These are phyloP conservation scores for Abrostola triplasia DNA, from an alignment of 2,888 invertebrate genomes.

Conservation along the genomic window DNA sequence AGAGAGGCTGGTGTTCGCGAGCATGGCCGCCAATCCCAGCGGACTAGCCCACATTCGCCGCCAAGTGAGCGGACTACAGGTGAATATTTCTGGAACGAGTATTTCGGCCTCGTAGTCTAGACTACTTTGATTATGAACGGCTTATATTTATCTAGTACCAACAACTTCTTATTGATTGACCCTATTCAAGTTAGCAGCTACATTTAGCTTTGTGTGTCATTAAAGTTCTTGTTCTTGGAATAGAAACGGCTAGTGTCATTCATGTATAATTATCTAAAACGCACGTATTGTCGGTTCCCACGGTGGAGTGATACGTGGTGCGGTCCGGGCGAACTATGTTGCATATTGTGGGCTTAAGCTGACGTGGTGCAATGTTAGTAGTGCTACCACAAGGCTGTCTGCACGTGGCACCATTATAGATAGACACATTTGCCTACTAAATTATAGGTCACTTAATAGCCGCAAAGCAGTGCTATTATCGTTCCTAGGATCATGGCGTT, in stretches of 20 bases:
- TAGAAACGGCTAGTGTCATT: conserved; percentile 15
- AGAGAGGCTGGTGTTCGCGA: conserved; percentile 96
- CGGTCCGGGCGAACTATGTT: conserved; percentile 32
- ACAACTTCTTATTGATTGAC: conserved; percentile 63
- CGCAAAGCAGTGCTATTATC: conserved; percentile 56
- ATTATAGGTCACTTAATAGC: conserved; percentile 65
- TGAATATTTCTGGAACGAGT: conserved; percentile 60
- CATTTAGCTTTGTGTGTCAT: conserved; percentile 22
- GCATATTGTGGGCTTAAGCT: conserved; percentile 35
- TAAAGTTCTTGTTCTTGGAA: conserved; percentile 15
- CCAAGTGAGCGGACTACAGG: conserved; percentile 93
- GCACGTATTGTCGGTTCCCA: conserved; percentile 37
- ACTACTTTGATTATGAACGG: conserved; percentile 45
- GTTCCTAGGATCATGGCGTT: conserved; percentile 45
- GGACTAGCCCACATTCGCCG: conserved; percentile 95
- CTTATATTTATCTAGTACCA: conserved; percentile 33
- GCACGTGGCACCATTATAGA: conserved; percentile 25
- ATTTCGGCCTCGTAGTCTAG: conserved; percentile 56
- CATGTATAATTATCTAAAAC: conserved; percentile 37
- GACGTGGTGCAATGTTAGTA: conserved; percentile 69
- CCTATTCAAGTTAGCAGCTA: conserved; percentile 55
- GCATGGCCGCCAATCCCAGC: conserved; percentile 95
- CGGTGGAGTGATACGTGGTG: conserved; percentile 38
- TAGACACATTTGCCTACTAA: conserved; percentile 41
- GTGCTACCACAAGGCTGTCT: conserved; percentile 53